Evolutionary conservation across 2,888 invertebrate species (phyloP).

Genomic region (Azorinus chamasolen): DNA sequence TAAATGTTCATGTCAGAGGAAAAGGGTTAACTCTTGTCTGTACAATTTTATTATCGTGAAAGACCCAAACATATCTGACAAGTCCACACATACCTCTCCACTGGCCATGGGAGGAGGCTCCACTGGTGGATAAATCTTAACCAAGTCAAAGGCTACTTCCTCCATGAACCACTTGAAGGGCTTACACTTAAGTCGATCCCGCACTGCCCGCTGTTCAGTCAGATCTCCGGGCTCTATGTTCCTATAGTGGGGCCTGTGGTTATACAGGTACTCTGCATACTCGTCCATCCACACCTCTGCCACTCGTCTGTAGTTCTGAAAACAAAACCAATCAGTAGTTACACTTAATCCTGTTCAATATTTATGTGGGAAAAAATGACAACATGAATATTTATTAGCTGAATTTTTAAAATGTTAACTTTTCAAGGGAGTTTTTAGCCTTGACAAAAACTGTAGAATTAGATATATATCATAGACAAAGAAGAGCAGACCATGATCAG

Average conservation of each 20-base stretch:
- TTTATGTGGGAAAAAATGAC: no score
- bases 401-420: no score
- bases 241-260: slow-evolving; percentile 90
- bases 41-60: no score
- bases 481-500: no score
- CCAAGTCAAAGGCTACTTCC: slow-evolving; percentile 95
- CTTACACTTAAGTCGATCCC: slow-evolving; percentile 93
- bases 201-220: slow-evolving; percentile 91
- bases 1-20: no score
- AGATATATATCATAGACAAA: no score
- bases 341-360: no score
- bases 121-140: slow-evolving; percentile 94
- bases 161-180: slow-evolving; percentile 98
- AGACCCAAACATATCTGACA: no score
- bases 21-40: no score
- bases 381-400: no score
- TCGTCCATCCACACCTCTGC: slow-evolving; percentile 99
- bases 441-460: no score
- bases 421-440: no score
- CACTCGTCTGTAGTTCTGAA: slow-evolving; percentile 95
- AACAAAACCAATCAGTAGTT: background rate
- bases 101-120: slow-evolving; percentile 94
- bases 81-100: slow-evolving; percentile 92
- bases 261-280: slow-evolving; percentile 95
- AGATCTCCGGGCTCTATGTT: slow-evolving; percentile 94